Percentiles rank a stretch among this genome's conserved stretches.
Conservation (phyloP, 2,888 invertebrate genomes). For the Drosophila ustulata region DNA sequence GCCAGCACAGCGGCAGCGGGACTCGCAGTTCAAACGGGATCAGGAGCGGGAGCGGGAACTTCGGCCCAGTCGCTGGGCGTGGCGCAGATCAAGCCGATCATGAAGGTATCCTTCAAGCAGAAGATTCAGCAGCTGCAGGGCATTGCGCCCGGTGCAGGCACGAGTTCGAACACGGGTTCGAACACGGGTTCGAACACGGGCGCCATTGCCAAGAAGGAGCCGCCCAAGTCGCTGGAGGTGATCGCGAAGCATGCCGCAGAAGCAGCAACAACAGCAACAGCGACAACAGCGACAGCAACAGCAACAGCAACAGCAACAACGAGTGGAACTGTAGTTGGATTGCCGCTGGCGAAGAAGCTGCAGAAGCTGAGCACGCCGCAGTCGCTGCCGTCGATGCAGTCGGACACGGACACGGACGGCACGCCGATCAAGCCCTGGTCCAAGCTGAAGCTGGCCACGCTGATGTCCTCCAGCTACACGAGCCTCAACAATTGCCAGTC, state of each 20-base stretch:
- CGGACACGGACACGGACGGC: conserved; percentile 84
- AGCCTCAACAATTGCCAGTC: conserved; percentile 82
- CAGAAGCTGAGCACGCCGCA: conserved; percentile 53
- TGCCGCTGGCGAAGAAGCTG: conserved; percentile 26
- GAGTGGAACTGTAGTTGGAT: neutral
- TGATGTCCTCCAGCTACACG: conserved; percentile 84
- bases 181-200: conserved; percentile 62
- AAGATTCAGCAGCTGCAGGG: conserved; percentile 87
- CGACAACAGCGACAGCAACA: neutral
- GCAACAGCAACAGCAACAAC: neutral
- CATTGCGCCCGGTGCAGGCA: conserved; percentile 9
- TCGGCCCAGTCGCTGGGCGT: conserved; percentile 49
- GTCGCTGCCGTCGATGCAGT: conserved; percentile 53
- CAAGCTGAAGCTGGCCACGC: conserved; percentile 90
- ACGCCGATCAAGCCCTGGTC: conserved; percentile 88
- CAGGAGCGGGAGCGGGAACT: neutral
- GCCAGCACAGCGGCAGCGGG: neutral
- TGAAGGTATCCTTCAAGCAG: conserved; percentile 88
- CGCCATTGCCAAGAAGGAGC: conserved; percentile 84
- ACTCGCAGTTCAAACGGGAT: neutral
- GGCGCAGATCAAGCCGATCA: conserved; percentile 80
- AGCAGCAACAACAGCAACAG: too few relatives aligned
- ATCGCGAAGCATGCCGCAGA: conserved; percentile 57
- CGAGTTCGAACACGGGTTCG: conserved; percentile 63
- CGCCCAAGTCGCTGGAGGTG: conserved; percentile 74